Evolutionary conservation across 2,797 vertebrate genomes (phyloP).

Genomic region (Sylvilagus floridanus): DNA sequence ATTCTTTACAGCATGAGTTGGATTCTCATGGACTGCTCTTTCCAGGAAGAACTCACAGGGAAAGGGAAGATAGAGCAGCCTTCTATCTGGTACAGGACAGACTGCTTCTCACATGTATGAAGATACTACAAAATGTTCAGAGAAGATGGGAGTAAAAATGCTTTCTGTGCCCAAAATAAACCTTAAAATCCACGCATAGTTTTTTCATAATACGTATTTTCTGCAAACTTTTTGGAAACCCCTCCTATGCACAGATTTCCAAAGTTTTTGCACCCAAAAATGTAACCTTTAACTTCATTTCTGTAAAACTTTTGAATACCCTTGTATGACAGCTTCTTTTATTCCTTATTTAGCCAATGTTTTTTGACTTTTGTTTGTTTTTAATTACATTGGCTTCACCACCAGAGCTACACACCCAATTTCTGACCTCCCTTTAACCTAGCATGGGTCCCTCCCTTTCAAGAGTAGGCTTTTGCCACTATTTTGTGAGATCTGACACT

Average conservation of each 20-base stretch:
- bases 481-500: not conserved
- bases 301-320: too few species aligned
- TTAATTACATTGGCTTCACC: not conserved
- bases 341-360: not conserved
- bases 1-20: not conserved
- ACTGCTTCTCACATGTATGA: not conserved
- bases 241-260: too few species aligned
- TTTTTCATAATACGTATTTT: too few species aligned
- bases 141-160: too few species aligned
- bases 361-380: not conserved
- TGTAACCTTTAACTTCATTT: too few species aligned
- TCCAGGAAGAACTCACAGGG: not conserved
- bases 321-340: not conserved
- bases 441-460: not conserved
- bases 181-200: too few species aligned
- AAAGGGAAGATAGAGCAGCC: not conserved
- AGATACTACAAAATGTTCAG: too few species aligned
- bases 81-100: not conserved
- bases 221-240: too few species aligned
- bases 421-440: not conserved
- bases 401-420: not conserved
- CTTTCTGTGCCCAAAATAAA: too few species aligned
- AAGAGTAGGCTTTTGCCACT: not conserved
- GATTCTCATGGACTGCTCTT: not conserved
- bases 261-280: too few species aligned